Evolutionary conservation across 2,113 vertebrate species (phyloP).

Genomic region (Benitochromis conjunctus): DNA sequence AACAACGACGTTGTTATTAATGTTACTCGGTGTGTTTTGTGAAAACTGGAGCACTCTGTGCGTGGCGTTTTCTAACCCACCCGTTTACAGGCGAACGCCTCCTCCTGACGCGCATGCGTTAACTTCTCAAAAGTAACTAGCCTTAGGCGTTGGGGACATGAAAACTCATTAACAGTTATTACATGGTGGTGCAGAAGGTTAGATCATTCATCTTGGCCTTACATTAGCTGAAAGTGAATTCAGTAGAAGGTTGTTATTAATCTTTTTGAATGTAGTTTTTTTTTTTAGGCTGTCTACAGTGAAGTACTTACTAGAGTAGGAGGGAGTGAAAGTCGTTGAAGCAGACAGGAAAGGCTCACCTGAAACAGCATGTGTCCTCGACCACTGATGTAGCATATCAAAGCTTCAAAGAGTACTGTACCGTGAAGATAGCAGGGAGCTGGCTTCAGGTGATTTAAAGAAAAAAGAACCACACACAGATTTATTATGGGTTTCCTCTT

Average conservation of each 20-base stretch:
- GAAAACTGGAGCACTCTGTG: not conserved
- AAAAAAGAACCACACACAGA: not conserved
- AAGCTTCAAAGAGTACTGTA: not conserved
- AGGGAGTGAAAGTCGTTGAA: not conserved
- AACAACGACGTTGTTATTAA: not conserved
- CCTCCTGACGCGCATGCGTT: constrained; percentile 36
- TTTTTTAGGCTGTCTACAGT: not conserved
- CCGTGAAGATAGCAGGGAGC: not conserved
- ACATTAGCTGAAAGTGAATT: not conserved
- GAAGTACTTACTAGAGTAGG: not conserved
- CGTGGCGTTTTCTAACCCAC: constrained; percentile 28
- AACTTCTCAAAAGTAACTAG: not conserved
- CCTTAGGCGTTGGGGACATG: not conserved
- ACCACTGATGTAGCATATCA: not conserved
- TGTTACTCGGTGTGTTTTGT: not conserved
- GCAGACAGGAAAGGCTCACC: not conserved
- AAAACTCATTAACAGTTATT: not conserved
- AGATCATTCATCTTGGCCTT: not conserved
- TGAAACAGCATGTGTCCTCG: not conserved
- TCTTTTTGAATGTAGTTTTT: not conserved
- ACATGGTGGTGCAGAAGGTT: not conserved
- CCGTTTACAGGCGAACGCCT: no score
- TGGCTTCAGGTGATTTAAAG: not conserved
- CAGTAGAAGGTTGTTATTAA: not conserved
- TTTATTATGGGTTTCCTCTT: not conserved